Conservation (phyloP, 2,888 invertebrate genomes). For the Mesorhabditis spiculigera region DNA sequence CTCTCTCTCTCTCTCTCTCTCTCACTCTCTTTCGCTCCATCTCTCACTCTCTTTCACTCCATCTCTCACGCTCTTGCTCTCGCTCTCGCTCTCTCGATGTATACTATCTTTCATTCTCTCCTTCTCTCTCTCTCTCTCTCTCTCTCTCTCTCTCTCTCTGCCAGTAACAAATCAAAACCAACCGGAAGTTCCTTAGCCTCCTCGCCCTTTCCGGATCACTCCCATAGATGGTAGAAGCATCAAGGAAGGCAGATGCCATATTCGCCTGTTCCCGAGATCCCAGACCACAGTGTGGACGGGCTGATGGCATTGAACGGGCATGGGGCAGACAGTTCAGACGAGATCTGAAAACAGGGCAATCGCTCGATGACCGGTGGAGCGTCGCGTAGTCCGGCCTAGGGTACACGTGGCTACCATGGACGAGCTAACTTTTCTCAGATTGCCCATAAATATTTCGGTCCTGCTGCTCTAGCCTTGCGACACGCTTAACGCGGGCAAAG, state of each 20-base stretch:
- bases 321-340: constrained; percentile 46
- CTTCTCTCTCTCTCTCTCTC: too few relatives aligned
- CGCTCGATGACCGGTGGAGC: too few relatives aligned
- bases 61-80: too few relatives aligned
- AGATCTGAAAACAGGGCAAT: constrained; percentile 19
- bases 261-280: constrained; percentile 79
- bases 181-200: constrained; percentile 71
- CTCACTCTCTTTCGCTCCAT: too few relatives aligned
- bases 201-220: constrained; percentile 79
- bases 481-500: constrained; percentile 11
- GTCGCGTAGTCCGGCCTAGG: too few relatives aligned
- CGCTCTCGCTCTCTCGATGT: too few relatives aligned
- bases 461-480: not conserved
- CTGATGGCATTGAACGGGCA: constrained; percentile 47
- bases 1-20: too few relatives aligned
- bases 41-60: too few relatives aligned
- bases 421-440: not conserved
- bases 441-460: constrained; percentile 8
- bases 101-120: too few relatives aligned
- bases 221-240: constrained; percentile 78
- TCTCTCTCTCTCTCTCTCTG: too few relatives aligned
- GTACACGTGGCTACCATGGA: too few relatives aligned
- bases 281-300: constrained; percentile 39
- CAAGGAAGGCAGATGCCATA: constrained; percentile 82
- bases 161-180: too few relatives aligned